Evolutionary conservation across 2,113 vertebrate species (phyloP).

Genomic region (Kryptolebias marmoratus): DNA sequence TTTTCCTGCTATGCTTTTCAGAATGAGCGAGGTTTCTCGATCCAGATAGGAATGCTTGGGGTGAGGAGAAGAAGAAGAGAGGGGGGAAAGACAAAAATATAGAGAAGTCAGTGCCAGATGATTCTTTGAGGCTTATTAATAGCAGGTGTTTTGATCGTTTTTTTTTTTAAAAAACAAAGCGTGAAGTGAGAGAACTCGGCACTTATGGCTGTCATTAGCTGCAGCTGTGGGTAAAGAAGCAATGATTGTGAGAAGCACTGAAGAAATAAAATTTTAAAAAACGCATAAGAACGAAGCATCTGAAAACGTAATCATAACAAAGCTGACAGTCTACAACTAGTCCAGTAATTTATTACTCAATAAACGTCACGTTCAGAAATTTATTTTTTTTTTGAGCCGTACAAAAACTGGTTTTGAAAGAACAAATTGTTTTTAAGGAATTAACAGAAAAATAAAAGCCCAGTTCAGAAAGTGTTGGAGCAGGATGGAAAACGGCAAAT

Average conservation of each 20-base stretch:
- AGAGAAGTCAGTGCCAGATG: conserved; percentile 82
- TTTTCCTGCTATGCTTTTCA: conserved; percentile 99
- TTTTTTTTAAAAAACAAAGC: conserved; percentile 31
- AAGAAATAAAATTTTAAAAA: background rate
- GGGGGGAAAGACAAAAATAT: conserved; percentile 81
- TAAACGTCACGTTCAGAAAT: no score
- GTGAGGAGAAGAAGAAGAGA: conserved; percentile 59
- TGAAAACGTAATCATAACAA: background rate
- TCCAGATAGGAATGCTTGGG: conserved; percentile 99
- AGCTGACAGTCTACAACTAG: no score
- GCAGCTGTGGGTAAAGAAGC: conserved; percentile 59
- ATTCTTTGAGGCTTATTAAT: conserved; percentile 74
- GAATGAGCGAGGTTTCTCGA: conserved; percentile 99
- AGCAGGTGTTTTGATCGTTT: conserved; percentile 55
- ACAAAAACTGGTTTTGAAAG: no score
- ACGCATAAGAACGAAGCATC: background rate
- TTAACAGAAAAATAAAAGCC: no score
- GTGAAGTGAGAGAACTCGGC: conserved; percentile 52
- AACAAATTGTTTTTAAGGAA: no score
- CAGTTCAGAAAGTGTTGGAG: no score
- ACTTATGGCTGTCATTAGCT: conserved; percentile 58
- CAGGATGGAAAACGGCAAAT: no score
- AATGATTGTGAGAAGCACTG: conserved; percentile 27
- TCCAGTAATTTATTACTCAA: no score
- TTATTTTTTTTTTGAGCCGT: no score